Percentiles rank a stretch among this genome's conserved stretches.
Conservation (phyloP, 2,888 invertebrate genomes). For the Eulithis prunata region DNA sequence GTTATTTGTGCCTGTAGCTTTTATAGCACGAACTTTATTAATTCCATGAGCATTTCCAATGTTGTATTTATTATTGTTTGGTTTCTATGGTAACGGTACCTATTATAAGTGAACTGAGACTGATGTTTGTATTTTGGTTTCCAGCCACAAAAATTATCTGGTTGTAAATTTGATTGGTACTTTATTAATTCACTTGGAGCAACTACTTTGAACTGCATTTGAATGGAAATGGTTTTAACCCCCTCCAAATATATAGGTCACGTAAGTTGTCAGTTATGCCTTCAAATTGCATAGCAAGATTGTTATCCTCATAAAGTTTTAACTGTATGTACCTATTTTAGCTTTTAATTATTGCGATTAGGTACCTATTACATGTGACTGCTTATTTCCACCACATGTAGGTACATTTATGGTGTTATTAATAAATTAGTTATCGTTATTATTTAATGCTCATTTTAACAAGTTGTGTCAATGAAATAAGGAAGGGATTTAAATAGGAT, state of each 20-base stretch:
- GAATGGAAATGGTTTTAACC: neutral
- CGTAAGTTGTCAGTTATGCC: constrained; percentile 2
- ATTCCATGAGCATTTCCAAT: constrained; percentile 29
- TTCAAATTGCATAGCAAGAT: neutral
- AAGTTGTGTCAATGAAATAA: constrained; percentile 49
- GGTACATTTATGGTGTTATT: neutral
- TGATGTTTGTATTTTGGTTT: constrained; percentile 36
- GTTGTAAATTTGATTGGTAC: constrained; percentile 2
- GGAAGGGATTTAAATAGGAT: constrained; percentile 62
- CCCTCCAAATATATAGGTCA: neutral
- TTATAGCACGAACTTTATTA: constrained; percentile 1
- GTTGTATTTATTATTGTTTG: constrained; percentile 14
- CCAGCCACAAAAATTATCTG: constrained; percentile 14
- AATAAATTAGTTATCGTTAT: constrained; percentile 1
- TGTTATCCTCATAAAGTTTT: constrained; percentile 14
- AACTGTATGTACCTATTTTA: constrained; percentile 1
- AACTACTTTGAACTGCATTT: neutral
- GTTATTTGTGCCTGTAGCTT: neutral
- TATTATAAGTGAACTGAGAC: constrained; percentile 36
- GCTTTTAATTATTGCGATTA: neutral
- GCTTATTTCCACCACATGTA: neutral
- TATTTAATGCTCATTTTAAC: constrained; percentile 16
- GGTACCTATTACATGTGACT: neutral
- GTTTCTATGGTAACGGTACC: constrained; percentile 16
- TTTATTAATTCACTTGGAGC: too few species aligned